Conservation (phyloP, 2,797 vertebrate species). For the Ispidina picta region DNA sequence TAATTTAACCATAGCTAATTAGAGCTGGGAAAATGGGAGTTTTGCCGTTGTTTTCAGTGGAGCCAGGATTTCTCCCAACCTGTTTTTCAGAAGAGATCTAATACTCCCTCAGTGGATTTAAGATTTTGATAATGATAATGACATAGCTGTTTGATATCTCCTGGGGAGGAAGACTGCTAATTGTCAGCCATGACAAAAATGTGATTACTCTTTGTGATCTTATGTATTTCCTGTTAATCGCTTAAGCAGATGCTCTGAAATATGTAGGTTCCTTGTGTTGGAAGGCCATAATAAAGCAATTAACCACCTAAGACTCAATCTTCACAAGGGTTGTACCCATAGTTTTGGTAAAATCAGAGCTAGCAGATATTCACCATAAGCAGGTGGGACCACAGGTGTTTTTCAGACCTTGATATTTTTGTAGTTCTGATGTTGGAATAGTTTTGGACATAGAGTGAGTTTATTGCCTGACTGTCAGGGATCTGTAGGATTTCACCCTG, state of each 20-base stretch:
- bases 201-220: conserved; percentile 55
- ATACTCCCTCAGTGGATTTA: conserved; percentile 41
- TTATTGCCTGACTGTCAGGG: neutral
- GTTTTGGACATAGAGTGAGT: neutral
- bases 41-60: conserved; percentile 43
- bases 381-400: neutral
- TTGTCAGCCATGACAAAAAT: conserved; percentile 40
- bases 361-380: neutral
- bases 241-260: neutral
- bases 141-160: conserved; percentile 39
- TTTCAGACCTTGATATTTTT: conserved; percentile 1
- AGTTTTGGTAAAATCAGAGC: neutral
- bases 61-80: conserved; percentile 30
- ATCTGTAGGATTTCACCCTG: neutral
- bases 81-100: conserved; percentile 44
- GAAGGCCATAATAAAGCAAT: neutral
- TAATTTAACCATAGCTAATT: conserved; percentile 65
- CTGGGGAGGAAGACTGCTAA: conserved; percentile 39
- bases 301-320: neutral
- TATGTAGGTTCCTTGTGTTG: neutral
- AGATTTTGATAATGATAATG: conserved; percentile 66
- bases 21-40: conserved; percentile 52
- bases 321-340: fast-evolving
- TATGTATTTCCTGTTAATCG: conserved; percentile 33
- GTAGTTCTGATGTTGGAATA: neutral